Percentiles rank a stretch among this genome's conserved stretches.
Conservation (phyloP, 2,888 invertebrate species). For the Phragmatobia fuliginosa region DNA sequence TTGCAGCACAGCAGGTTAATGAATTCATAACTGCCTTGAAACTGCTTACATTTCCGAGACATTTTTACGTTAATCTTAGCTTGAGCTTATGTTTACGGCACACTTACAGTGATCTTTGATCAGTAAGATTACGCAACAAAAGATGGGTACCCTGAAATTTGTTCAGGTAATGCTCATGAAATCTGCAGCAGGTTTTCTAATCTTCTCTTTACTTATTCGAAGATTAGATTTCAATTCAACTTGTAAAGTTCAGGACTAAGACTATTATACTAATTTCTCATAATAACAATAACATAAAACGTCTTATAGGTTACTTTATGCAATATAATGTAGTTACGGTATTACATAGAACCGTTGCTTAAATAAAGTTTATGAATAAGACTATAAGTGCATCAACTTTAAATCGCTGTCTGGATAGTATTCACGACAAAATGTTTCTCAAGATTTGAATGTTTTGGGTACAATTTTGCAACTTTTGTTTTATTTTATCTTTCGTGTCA, state of each 20-base stretch:
- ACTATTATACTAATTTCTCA: neutral
- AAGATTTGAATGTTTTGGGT: neutral
- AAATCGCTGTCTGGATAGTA: neutral
- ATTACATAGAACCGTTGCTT: too few relatives aligned
- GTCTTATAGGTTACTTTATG: too few relatives aligned
- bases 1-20: constrained; percentile 51
- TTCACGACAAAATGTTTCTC: neutral
- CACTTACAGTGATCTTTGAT: constrained; percentile 42
- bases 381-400: too few relatives aligned
- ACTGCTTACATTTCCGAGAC: constrained; percentile 32
- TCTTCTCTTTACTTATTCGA: neutral
- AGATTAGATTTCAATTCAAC: neutral
- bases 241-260: neutral
- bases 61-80: constrained; percentile 19
- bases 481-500: too few relatives aligned
- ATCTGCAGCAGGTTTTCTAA: neutral
- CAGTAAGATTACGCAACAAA: constrained; percentile 33
- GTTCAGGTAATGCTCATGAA: constrained; percentile 5
- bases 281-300: too few relatives aligned
- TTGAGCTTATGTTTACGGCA: constrained; percentile 31
- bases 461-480: neutral
- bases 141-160: constrained; percentile 38
- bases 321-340: too few relatives aligned
- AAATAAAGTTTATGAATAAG: too few relatives aligned
- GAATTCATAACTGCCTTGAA: constrained; percentile 52